Base-by-base conservation (phyloP, 2,888 invertebrate species). In the Atrina japonica region DNA sequence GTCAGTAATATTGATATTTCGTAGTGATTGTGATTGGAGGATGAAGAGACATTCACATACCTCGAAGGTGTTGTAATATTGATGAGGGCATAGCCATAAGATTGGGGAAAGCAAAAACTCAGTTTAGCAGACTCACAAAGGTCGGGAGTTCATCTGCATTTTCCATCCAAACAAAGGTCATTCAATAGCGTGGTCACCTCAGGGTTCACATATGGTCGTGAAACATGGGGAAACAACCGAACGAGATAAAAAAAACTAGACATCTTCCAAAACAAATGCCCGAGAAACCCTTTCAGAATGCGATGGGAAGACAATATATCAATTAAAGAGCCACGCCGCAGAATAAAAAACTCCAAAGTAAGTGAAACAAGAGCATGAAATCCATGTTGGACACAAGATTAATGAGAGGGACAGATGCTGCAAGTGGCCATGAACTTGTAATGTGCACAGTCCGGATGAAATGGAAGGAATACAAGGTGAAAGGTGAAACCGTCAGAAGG, bases 231-330 rank as follows among this genome's bases (percentile, higher is more conserved):
- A 50, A 40, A 63, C 50, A 50, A 63, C 35, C 21, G 63, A 49
- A 14, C 1, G 50, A 50, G 50, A 63, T 29, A 50, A 63, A 40
- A 63, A 50, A 23, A 35, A 21, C 35, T 50, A 16, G 35, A 63
- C 52, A 63, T 35, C 21, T 35, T 63, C 23, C 50, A 63, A n/a
- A 50, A 63, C n/a, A 63, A 50, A 14, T 60, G 60, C 29, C 58
- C 0, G 16, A 41, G 41, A 55, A 11, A 30, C 23, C 35, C 29
- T 55, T 25, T 58, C 1, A n/a, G 58, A 41, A 23, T 21, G 23
- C 18, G 23, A 7, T 52, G 58, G 41, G 21, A 3, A 21, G 58
- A 58, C 9, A 41, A 41, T 21, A 58, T 58, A 21, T n/a, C 58
- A 40, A 40, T 40, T 21, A 23, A 58, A 58, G 41, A 40, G 21